Evolutionary conservation across 2,113 vertebrate species (phyloP), one percentile per base, ranked within the genome.

Genomic region (Siphamia tubifer): DNA sequence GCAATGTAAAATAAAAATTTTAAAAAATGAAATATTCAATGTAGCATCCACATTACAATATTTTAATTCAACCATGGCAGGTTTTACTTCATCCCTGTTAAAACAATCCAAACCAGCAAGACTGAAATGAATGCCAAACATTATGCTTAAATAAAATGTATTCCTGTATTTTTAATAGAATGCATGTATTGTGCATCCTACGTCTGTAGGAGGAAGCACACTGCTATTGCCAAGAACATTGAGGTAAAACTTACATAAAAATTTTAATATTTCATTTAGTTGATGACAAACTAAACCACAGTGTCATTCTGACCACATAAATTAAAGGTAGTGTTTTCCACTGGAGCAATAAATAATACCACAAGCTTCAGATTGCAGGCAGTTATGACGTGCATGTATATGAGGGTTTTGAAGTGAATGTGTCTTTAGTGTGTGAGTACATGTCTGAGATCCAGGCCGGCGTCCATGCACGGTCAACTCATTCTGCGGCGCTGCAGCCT

Each of bases 401-500:
- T 47, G 34, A 43, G 56, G 34, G 25, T 31, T 39, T 61, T 13
- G 39, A 35, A 43, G 16, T 7, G 53, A 43, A 27, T 51, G 68
- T 73, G 68, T 31, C 28, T 53, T 40, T 53, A 23, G 12, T 45
- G 42, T 69, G 42, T 64, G 62, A 4, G 31, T 49, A 48, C 34
- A 52, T 70, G 64, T 82, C 53, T 74, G 66, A 70, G 64, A 45
- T 56, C 76, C 69, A 8, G 10, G 31, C 36, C 15, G 2, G 71
- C 58, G 64, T 60, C 62, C 32, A 8, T 52, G 62, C 64, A 68
- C 31, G 44, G 70, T 78, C 77, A 55, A 62, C 67, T 73, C 56
- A 68, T 66, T 70, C 51, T 79, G 39, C 57, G 51, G 15, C 34
- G 21, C 79, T 57, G 36, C 65, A 74, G 55, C 62, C 65, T 66